Evolutionary conservation across 2,113 vertebrate genomes (phyloP).

Genomic region (Calypte anna): DNA sequence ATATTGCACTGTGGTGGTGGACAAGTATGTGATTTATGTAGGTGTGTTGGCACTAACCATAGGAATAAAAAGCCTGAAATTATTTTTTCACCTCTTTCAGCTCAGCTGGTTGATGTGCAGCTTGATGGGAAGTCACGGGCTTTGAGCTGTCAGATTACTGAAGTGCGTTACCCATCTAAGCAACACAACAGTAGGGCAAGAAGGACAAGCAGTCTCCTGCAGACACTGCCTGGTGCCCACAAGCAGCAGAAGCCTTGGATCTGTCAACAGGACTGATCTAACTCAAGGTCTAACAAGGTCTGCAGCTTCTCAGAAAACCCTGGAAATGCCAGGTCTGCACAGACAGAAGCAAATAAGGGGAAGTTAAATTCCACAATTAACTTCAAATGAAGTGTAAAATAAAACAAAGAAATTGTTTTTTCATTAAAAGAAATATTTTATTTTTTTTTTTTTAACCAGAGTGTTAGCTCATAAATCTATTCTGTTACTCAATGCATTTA

Average conservation of each 20-base stretch:
- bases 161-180: not conserved
- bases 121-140: not conserved
- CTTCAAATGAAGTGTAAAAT: not conserved
- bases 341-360: not conserved
- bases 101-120: not conserved
- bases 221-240: not conserved
- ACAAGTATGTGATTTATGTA: not conserved
- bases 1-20: not conserved
- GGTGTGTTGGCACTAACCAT: not conserved
- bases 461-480: not conserved
- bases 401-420: not conserved
- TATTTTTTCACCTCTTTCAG: not conserved
- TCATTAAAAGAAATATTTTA: not conserved
- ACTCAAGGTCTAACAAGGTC: not conserved
- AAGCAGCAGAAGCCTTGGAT: not conserved
- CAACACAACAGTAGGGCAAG: not conserved
- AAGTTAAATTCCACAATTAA: not conserved
- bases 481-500: not conserved
- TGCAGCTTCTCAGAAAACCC: not conserved
- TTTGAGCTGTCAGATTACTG: not conserved
- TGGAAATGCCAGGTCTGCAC: not conserved
- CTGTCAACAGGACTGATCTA: not conserved
- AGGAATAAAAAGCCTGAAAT: not conserved
- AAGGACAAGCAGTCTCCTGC: not conserved
- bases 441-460: not conserved